Percentiles rank a stretch among this genome's conserved stretches.
Evolutionary conservation across 1,140 invertebrate genomes (phyloP).

Genomic region (Cydia strobilella): DNA sequence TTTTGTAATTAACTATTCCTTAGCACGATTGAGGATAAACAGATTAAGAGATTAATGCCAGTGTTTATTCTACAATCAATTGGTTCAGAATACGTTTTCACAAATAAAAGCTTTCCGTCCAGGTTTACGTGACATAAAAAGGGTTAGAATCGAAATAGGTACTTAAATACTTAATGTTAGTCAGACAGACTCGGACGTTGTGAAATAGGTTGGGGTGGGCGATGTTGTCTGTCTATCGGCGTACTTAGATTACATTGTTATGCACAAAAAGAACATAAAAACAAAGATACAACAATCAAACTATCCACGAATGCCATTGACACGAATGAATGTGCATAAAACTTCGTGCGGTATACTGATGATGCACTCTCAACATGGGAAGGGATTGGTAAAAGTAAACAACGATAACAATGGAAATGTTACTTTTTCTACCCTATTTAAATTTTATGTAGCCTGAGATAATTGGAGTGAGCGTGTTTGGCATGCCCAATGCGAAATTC

Average conservation of each 20-base stretch:
- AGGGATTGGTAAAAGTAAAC: no score
- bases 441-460: no score
- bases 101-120: neutral
- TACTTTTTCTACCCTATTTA: no score
- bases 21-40: neutral
- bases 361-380: no score
- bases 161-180: conserved; percentile 12
- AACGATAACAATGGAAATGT: no score
- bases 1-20: conserved; percentile 2
- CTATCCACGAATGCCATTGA: no score
- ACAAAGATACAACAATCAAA: no score
- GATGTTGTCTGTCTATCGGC: neutral
- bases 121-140: conserved; percentile 4
- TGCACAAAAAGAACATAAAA: no score
- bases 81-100: neutral
- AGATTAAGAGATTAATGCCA: neutral
- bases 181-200: conserved; percentile 6
- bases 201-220: neutral
- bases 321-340: no score
- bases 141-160: conserved; percentile 4
- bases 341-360: no score
- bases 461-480: no score
- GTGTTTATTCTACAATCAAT: neutral
- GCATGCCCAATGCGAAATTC: no score
- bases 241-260: neutral